Evolutionary conservation across 1,140 invertebrate species (phyloP).

Genomic region (Bombus consobrinus): DNA sequence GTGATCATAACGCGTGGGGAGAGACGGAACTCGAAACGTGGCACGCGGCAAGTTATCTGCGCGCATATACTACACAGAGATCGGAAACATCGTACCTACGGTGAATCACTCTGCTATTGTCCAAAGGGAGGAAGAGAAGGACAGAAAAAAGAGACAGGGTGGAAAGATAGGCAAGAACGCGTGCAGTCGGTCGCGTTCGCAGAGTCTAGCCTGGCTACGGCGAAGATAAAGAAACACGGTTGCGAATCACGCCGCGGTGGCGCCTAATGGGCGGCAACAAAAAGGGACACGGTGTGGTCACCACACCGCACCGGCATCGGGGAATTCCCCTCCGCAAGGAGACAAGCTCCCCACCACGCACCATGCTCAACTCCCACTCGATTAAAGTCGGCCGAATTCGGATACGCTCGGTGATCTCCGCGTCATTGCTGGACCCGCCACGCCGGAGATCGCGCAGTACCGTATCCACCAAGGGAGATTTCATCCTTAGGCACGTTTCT

Average conservation of each 20-base stretch:
- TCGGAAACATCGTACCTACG: constrained; percentile 61
- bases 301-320: constrained; percentile 61
- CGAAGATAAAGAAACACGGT: constrained; percentile 80
- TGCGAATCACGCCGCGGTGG: constrained; percentile 81
- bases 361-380: constrained; percentile 44
- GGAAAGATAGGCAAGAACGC: constrained; percentile 55
- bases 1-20: not conserved
- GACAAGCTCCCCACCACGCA: constrained; percentile 49
- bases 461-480: constrained; percentile 20
- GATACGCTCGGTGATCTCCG: constrained; percentile 72
- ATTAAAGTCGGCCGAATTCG: constrained; percentile 49
- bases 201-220: constrained; percentile 56
- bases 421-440: constrained; percentile 68
- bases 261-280: constrained; percentile 82
- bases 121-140: constrained; percentile 40
- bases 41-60: constrained; percentile 47
- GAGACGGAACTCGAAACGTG: constrained; percentile 41
- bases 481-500: not conserved
- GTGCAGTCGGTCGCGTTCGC: constrained; percentile 52
- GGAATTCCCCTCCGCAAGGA: constrained; percentile 54
- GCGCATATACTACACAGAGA: constrained; percentile 42
- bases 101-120: constrained; percentile 73
- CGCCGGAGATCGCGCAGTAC: constrained; percentile 70
- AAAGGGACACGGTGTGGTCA: constrained; percentile 72
- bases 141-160: constrained; percentile 7